Conservation (phyloP, 2,888 invertebrate genomes). For the Aphelenchoides bicaudatus region DNA sequence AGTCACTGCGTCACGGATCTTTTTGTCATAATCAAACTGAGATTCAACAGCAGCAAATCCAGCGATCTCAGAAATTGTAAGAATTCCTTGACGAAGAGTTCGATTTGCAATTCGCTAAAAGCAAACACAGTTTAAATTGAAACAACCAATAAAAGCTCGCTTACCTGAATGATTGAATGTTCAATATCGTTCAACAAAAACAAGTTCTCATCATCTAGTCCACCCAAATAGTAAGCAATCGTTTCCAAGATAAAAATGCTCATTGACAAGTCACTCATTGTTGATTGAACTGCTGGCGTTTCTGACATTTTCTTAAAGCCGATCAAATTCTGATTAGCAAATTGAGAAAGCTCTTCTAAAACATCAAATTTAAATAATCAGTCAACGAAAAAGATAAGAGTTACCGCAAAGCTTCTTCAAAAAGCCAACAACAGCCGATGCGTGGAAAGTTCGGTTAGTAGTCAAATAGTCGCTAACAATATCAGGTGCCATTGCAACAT, state of each 20-base stretch:
- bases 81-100: conserved; percentile 33
- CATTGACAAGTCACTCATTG: conserved; percentile 36
- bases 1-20: conserved; percentile 48
- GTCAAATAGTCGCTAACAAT: conserved; percentile 27
- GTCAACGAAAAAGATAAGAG: background rate
- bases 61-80: conserved; percentile 40
- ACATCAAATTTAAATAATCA: background rate
- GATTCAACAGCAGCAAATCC: conserved; percentile 43
- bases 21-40: conserved; percentile 41
- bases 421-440: conserved; percentile 42
- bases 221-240: conserved; percentile 55
- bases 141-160: background rate
- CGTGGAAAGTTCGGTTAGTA: conserved; percentile 30
- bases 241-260: conserved; percentile 50
- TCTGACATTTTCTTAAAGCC: conserved; percentile 34
- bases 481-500: conserved; percentile 22
- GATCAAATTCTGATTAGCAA: conserved; percentile 28
- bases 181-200: conserved; percentile 53
- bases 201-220: conserved; percentile 52
- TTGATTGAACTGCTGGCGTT: conserved; percentile 35
- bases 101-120: conserved; percentile 35
- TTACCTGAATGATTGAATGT: conserved; percentile 47
- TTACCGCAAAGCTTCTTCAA: conserved; percentile 34
- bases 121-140: conserved; percentile 1
- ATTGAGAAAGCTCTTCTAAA: conserved; percentile 29